Base-by-base conservation (phyloP, 2,797 vertebrate species). In the Staurois parvus region DNA sequence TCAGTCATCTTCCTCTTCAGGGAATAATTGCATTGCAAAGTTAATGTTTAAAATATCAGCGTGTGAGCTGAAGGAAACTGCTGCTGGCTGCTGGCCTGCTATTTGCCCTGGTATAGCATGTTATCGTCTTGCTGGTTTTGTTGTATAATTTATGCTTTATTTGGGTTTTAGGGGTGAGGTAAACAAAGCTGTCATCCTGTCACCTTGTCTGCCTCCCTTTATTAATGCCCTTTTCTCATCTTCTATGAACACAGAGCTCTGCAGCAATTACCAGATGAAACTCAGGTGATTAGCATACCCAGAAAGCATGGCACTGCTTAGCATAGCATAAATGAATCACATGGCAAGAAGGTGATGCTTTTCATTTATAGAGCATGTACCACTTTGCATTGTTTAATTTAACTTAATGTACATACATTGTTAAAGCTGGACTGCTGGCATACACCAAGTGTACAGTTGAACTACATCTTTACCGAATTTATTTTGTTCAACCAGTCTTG, bases 11-110 rank as follows among this genome's bases (percentile, higher is more conserved):
- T 26, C 5, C 28, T 90, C 88, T 87, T 72, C 21, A 72, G 89
- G 89, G 79, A 83, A 30, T 87, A 81, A 88, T 21, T 10, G 81
- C 77, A 66, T 68, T 21, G 73, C 72, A 87, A n/a, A 87, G 45
- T 76, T 84, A 64, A 2, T 70, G 30, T 87, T 79, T 74, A 62
- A 72, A 88, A 76, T 83, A 83, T 56, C 72, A 84, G 56, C 62
- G 74, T 0, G 0, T 56, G 79, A 79, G 72, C 48, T 75, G 6
- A 0, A 0, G 24, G 34, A 66, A 86, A 13, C 76, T 3, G 24
- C 0, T 30, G 2, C 3, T 80, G 40, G 28, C 21, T 21, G n/a
- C n/a, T 17, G 3, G 0, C 2, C 15, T n/a, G 45, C 69, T 48
- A 40, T 66, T 80, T 81, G 30, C 24, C 26, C 1, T 42, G 40